These are phyloP conservation scores for Caenorhabditis sp. DNA, from an alignment of 2,888 invertebrate species.

Conservation along the genomic window DNA sequence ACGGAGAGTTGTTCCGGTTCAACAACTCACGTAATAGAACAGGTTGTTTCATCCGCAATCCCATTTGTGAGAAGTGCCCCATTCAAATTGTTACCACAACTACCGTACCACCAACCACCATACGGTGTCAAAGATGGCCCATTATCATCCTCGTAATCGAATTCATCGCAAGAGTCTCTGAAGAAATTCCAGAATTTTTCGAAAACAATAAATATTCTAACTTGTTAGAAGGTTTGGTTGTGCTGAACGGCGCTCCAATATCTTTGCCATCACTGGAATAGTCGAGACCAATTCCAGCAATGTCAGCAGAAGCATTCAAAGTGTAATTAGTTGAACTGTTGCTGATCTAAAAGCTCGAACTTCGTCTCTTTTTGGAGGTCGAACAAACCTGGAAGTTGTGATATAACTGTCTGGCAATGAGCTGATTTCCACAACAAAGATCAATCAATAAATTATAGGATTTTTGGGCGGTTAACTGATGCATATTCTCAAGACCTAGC, in stretches of 20 bases:
- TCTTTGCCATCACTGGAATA: slow-evolving; percentile 7
- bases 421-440: slow-evolving; percentile 28
- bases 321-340: slow-evolving; percentile 17
- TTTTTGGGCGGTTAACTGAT: slow-evolving; percentile 10
- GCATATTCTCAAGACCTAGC: slow-evolving; percentile 51
- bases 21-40: neutral
- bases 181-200: neutral
- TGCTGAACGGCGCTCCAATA: neutral
- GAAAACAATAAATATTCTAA: neutral
- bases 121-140: neutral
- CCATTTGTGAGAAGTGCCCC: slow-evolving; percentile 12
- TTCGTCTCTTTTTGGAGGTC: neutral
- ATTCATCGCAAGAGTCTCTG: slow-evolving; percentile 20
- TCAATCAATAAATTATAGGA: slow-evolving; percentile 30
- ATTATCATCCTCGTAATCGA: slow-evolving; percentile 18
- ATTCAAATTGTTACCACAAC: slow-evolving; percentile 51
- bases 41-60: neutral
- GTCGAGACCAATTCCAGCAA: slow-evolving; percentile 31
- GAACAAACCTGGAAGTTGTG: slow-evolving; percentile 30
- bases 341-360: slow-evolving; percentile 21
- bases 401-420: slow-evolving; percentile 28
- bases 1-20: no score
- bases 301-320: slow-evolving; percentile 26
- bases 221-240: neutral
- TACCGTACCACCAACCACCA: slow-evolving; percentile 56